phyloP scores from a whole-genome alignment of 2,888 invertebrate genomes.

The Tholera decimalis region DNA sequence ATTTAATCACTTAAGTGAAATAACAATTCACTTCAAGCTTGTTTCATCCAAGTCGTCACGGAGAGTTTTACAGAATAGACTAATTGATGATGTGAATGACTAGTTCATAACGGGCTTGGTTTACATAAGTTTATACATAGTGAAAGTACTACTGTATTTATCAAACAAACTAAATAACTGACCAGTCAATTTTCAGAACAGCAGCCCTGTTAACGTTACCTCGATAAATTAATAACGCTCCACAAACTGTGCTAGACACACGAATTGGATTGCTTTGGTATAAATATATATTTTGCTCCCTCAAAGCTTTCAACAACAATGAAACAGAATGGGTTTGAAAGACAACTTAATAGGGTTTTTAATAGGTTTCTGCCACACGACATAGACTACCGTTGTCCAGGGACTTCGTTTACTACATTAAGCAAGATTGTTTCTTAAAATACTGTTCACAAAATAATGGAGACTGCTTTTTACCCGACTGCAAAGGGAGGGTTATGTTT shows the following conservation, averaged over 20 bases:
- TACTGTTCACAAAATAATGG: not conserved
- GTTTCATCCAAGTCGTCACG: too few relatives aligned
- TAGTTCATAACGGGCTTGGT: too few relatives aligned
- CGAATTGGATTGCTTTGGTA: slow-evolving; percentile 37
- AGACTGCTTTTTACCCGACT: too few relatives aligned
- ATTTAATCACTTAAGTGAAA: too few relatives aligned
- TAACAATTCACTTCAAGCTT: too few relatives aligned
- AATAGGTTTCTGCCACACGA: slow-evolving; percentile 64
- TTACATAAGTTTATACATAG: too few relatives aligned
- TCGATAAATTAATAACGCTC: slow-evolving; percentile 41
- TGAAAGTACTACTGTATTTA: too few relatives aligned
- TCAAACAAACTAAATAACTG: too few relatives aligned
- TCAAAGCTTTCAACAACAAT: slow-evolving; percentile 57
- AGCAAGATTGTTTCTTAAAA: slow-evolving; percentile 33
- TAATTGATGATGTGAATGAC: too few relatives aligned
- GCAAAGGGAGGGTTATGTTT: too few relatives aligned
- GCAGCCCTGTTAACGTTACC: not conserved
- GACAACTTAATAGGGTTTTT: slow-evolving; percentile 67
- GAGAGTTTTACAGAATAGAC: not conserved
- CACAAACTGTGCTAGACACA: slow-evolving; percentile 21
- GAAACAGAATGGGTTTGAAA: slow-evolving; percentile 56
- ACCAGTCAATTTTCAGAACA: not conserved
- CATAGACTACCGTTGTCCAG: slow-evolving; percentile 47
- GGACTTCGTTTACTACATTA: slow-evolving; percentile 38
- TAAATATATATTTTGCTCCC: slow-evolving; percentile 37